These are phyloP conservation scores for Mamestra brassicae DNA, from an alignment of 2,888 invertebrate species.

Conservation along the genomic window DNA sequence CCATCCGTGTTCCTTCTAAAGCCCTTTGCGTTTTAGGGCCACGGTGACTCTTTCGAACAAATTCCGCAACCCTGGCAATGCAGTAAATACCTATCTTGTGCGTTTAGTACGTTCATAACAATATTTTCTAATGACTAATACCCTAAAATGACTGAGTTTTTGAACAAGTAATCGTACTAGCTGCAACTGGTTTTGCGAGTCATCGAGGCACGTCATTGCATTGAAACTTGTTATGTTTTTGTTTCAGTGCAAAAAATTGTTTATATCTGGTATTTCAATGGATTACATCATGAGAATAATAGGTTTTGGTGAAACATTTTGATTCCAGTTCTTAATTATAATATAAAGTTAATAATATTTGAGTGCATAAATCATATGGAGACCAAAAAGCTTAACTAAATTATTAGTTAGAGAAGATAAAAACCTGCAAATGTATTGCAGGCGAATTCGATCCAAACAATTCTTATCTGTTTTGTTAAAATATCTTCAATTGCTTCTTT, in stretches of 20 bases:
- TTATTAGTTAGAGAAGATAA: constrained; percentile 1
- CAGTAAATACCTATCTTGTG: no score
- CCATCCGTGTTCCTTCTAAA: no score
- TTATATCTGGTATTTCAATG: constrained; percentile 32
- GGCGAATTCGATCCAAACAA: not conserved
- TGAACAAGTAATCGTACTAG: not conserved
- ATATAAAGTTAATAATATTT: constrained; percentile 8
- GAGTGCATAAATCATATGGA: constrained; percentile 2
- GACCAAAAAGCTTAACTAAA: constrained; percentile 4
- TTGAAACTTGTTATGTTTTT: constrained; percentile 32
- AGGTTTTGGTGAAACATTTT: constrained; percentile 4
- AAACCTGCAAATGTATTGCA: not conserved
- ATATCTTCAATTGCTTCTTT: not conserved
- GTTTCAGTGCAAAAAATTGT: constrained; percentile 25
- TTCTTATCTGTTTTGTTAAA: not conserved
- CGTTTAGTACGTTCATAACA: no score
- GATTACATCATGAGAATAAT: constrained; percentile 48
- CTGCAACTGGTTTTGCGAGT: constrained; percentile 24
- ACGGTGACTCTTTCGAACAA: no score
- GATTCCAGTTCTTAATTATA: constrained; percentile 7
- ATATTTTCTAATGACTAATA: not conserved
- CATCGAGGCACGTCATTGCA: constrained; percentile 42
- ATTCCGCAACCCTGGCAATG: no score
- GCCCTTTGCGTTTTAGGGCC: no score
- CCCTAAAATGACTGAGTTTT: not conserved